These are phyloP conservation scores for Rhingia campestris DNA, from an alignment of 2,888 invertebrate species.

Conservation along the genomic window DNA sequence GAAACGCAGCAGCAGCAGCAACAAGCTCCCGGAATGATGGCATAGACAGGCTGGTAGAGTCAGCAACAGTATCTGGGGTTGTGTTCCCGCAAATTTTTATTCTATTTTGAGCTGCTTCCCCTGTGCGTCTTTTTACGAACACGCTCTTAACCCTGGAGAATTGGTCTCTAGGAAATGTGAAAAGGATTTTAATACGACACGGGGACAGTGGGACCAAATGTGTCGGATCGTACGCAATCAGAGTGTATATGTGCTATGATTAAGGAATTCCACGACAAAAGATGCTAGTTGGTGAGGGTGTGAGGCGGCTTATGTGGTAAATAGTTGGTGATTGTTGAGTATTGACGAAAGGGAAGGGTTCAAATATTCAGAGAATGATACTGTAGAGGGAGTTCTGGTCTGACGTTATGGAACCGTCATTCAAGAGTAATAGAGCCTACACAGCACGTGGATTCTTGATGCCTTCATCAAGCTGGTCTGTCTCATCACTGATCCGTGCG, in stretches of 20 bases:
- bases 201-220: slow-evolving; percentile 44
- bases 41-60: slow-evolving; percentile 21
- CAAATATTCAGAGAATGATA: no score
- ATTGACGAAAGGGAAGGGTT: no score
- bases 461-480: no score
- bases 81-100: slow-evolving; percentile 53
- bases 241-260: background rate
- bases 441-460: no score
- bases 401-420: no score
- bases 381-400: no score
- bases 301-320: no score
- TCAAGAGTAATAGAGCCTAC: no score
- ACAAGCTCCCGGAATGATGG: slow-evolving; percentile 59
- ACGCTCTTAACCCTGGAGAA: slow-evolving; percentile 35
- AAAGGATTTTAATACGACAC: slow-evolving; percentile 46
- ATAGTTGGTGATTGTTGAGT: no score
- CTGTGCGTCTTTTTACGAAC: slow-evolving; percentile 27
- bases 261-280: background rate
- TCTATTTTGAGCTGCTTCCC: slow-evolving; percentile 24
- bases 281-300: background rate
- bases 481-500: no score
- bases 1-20: slow-evolving; percentile 73
- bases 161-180: slow-evolving; percentile 48
- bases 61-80: slow-evolving; percentile 65
- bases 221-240: background rate